phyloP scores from a whole-genome alignment of 2,113 vertebrate species.

The Sitta europaea region DNA sequence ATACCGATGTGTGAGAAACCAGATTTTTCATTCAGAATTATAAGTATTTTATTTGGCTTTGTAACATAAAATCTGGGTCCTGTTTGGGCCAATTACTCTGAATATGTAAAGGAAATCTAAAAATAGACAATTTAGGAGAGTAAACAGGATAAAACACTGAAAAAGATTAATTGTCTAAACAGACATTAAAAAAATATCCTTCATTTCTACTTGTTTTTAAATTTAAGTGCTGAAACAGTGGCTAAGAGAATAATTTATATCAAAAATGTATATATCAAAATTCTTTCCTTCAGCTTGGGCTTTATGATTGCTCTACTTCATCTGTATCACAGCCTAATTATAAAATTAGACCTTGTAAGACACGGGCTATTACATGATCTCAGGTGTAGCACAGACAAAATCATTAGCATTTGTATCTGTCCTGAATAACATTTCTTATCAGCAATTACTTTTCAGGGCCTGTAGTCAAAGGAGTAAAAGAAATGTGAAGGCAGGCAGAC shows the following conservation, averaged over 20 bases:
- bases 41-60: not conserved
- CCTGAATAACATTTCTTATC: not conserved
- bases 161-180: not conserved
- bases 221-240: not conserved
- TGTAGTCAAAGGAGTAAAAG: not conserved
- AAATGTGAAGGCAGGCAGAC: not conserved
- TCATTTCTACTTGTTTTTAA: not conserved
- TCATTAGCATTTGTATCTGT: constrained; percentile 23
- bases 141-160: not conserved
- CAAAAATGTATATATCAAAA: not conserved
- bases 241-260: not conserved
- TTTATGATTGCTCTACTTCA: not conserved
- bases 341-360: constrained; percentile 13
- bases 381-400: not conserved
- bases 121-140: not conserved
- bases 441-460: not conserved
- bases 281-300: not conserved
- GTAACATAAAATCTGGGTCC: not conserved
- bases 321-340: not conserved
- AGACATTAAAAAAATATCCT: not conserved
- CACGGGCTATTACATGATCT: not conserved
- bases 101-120: not conserved
- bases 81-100: not conserved
- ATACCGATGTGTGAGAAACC: not conserved
- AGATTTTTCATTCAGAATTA: not conserved